These are phyloP conservation scores for Pygmarrhopalites habei DNA, from an alignment of 1,140 invertebrate species.

Conservation along the genomic window DNA sequence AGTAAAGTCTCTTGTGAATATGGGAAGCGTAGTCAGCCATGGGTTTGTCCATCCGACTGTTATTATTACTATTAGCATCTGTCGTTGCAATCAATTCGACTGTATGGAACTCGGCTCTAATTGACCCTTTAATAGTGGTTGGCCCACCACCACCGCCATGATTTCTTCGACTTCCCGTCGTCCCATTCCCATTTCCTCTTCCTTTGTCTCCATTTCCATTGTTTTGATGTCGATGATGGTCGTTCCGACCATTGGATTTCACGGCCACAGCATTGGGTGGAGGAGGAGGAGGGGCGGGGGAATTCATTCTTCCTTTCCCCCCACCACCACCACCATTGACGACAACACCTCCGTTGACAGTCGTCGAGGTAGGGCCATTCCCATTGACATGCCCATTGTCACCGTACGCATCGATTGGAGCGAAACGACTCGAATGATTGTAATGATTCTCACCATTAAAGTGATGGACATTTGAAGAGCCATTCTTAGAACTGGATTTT, in stretches of 20 bases:
- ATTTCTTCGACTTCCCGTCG: background rate
- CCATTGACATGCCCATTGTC: background rate
- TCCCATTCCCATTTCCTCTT: background rate
- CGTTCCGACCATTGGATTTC: background rate
- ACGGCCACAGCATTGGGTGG: background rate
- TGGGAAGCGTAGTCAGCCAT: constrained; percentile 47
- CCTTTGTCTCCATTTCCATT: background rate
- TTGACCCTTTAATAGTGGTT: constrained; percentile 31
- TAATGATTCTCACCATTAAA: background rate
- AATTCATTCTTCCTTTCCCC: constrained; percentile 1
- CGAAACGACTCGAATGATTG: constrained; percentile 3
- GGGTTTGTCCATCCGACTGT: constrained; percentile 17
- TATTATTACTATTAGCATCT: constrained; percentile 4
- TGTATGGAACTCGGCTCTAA: constrained; percentile 33
- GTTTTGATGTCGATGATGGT: background rate
- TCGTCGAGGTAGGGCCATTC: background rate
- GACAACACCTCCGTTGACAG: background rate
- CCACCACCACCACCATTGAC: background rate
- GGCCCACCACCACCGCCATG: background rate
- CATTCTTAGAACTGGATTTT: background rate
- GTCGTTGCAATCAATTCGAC: constrained; percentile 50
- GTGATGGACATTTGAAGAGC: background rate
- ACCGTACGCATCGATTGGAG: constrained; percentile 1
- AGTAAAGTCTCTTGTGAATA: constrained; percentile 45
- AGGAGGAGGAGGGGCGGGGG: constrained; percentile 4